phyloP scores from a whole-genome alignment of 2,888 invertebrate species.

The Syrphus vitripennis region DNA sequence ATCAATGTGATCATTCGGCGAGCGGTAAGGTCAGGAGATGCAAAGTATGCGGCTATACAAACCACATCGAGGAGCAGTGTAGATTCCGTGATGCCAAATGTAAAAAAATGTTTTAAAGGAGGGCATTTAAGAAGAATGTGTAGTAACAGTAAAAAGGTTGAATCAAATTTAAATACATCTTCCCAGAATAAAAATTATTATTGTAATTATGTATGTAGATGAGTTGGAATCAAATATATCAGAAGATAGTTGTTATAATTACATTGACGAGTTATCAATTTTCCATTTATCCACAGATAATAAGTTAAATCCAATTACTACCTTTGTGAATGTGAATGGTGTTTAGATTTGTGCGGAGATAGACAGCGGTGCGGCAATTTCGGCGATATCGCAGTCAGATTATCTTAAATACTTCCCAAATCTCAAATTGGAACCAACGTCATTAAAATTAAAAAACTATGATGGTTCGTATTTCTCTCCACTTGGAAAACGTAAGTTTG shows the following conservation, averaged over 20 bases:
- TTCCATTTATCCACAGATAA: background rate
- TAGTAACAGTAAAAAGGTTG: background rate
- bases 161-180: background rate
- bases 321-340: no score
- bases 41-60: background rate
- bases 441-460: background rate
- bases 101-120: background rate
- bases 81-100: background rate
- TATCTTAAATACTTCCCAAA: background rate
- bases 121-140: background rate
- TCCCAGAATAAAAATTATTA: background rate
- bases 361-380: background rate
- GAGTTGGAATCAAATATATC: background rate
- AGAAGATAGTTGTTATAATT: background rate
- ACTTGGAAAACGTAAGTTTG: conserved; percentile 13
- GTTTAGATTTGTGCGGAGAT: no score
- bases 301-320: no score
- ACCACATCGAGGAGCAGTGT: background rate
- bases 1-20: background rate
- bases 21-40: background rate
- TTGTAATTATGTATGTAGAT: background rate
- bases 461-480: background rate
- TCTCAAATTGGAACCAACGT: background rate
- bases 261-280: background rate
- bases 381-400: background rate